These are phyloP conservation scores for Thunnus maccoyii DNA, from an alignment of 2,113 vertebrate species.

Conservation along the genomic window DNA sequence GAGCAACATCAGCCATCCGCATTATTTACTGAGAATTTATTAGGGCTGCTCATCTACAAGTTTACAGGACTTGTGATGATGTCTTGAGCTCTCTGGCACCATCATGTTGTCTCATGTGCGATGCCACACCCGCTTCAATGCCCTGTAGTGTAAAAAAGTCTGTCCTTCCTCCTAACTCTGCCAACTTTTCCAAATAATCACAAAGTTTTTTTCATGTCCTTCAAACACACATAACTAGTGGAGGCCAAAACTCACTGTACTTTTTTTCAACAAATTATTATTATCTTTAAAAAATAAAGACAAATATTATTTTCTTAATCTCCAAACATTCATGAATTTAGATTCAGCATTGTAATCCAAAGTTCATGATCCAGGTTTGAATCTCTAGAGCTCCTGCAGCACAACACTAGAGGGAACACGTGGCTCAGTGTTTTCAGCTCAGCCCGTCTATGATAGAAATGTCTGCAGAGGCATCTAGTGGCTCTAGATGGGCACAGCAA, in stretches of 20 bases:
- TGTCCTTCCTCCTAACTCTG: not conserved
- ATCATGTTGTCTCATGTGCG: constrained; percentile 9
- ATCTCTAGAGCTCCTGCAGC: not conserved
- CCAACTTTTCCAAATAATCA: not conserved
- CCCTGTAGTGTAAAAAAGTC: not conserved
- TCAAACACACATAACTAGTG: not conserved
- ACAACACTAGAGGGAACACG: not conserved
- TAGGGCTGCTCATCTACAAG: not conserved
- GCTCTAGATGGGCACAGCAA: not conserved
- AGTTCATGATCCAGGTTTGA: not conserved
- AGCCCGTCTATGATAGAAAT: not conserved
- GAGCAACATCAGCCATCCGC: no score
- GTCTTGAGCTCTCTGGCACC: not conserved
- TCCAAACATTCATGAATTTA: not conserved
- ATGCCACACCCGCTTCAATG: not conserved
- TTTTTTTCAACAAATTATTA: not conserved
- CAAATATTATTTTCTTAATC: not conserved
- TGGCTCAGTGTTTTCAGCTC: not conserved
- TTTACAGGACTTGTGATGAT: constrained; percentile 15
- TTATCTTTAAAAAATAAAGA: no score
- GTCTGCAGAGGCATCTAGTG: constrained; percentile 71
- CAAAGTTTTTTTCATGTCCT: not conserved
- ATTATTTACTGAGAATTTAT: no score
- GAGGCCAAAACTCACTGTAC: not conserved
- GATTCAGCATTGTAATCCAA: not conserved